Percentiles rank a stretch among this genome's conserved stretches.
phyloP scores from a whole-genome alignment of 2,797 vertebrate genomes.

The Sebastes itinus region DNA sequence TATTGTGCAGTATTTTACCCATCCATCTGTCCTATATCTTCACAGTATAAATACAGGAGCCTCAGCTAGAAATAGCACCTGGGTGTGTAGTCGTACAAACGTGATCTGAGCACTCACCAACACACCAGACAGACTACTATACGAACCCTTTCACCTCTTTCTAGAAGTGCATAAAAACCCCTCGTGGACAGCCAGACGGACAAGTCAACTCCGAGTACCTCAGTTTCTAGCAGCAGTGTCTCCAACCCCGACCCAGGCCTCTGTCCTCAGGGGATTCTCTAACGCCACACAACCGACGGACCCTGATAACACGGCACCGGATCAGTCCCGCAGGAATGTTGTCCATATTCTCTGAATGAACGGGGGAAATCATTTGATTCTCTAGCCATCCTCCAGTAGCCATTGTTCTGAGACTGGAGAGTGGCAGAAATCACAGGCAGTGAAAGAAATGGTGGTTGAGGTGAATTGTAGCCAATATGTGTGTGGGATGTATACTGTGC shows the following conservation, averaged over 20 bases:
- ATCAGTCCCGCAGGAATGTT: slow-evolving; percentile 43
- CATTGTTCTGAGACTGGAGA: slow-evolving; percentile 42
- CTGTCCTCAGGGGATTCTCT: slow-evolving; percentile 75
- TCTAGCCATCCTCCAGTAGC: slow-evolving; percentile 61
- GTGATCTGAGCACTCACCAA: slow-evolving; percentile 43
- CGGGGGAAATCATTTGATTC: slow-evolving; percentile 29
- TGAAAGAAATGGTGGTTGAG: not conserved
- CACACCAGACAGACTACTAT: slow-evolving; percentile 40
- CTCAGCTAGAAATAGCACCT: slow-evolving; percentile 32
- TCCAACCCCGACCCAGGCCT: slow-evolving; percentile 58
- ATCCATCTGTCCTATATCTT: slow-evolving; percentile 32
- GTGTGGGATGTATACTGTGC: slow-evolving; percentile 51
- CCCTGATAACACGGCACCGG: slow-evolving; percentile 37
- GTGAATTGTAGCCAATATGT: slow-evolving; percentile 53
- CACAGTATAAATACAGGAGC: slow-evolving; percentile 54
- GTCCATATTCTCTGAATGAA: slow-evolving; percentile 34
- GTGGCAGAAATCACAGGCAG: slow-evolving; percentile 1
- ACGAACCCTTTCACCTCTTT: slow-evolving; percentile 57
- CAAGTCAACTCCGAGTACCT: slow-evolving; percentile 76
- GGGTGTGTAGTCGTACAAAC: slow-evolving; percentile 42
- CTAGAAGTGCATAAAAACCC: slow-evolving; percentile 60
- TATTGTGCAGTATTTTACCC: slow-evolving; percentile 28
- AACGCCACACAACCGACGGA: slow-evolving; percentile 42
- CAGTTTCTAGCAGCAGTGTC: slow-evolving; percentile 74
- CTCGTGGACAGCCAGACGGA: slow-evolving; percentile 56